Conservation (phyloP, 2,888 invertebrate genomes). For the Coelopa pilipes region DNA sequence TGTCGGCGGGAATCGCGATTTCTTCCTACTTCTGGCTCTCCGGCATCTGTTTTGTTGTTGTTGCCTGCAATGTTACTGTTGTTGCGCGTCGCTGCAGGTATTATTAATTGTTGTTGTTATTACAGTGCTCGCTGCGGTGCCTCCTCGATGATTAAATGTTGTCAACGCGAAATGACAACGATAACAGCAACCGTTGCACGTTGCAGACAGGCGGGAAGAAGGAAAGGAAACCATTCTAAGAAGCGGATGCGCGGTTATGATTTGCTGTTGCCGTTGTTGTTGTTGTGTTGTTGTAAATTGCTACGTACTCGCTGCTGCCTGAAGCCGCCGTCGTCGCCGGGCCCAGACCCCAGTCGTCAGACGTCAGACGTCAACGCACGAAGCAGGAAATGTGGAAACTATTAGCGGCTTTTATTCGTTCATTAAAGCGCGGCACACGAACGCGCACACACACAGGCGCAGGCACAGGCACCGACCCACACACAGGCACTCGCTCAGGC, state of each 20-base stretch:
- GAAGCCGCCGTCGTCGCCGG: no score
- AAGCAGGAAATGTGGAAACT: conserved; percentile 61
- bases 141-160: conserved; percentile 55
- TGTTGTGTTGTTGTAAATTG: conserved; percentile 1
- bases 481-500: conserved; percentile 1
- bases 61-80: no score
- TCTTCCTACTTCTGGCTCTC: not conserved
- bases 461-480: not conserved
- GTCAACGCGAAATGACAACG: conserved; percentile 28
- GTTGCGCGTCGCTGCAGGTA: no score
- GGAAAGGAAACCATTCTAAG: not conserved
- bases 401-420: conserved; percentile 65
- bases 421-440: conserved; percentile 52
- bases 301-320: not conserved
- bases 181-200: conserved; percentile 2
- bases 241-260: conserved; percentile 24
- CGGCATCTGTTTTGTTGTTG: no score
- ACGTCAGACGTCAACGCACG: conserved; percentile 30
- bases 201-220: not conserved
- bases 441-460: conserved; percentile 1
- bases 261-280: conserved; percentile 10
- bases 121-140: no score
- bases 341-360: no score
- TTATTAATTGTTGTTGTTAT: no score
- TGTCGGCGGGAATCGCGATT: not conserved